These are phyloP conservation scores for Linepithema humile DNA, from an alignment of 1,140 invertebrate genomes.

Conservation along the genomic window DNA sequence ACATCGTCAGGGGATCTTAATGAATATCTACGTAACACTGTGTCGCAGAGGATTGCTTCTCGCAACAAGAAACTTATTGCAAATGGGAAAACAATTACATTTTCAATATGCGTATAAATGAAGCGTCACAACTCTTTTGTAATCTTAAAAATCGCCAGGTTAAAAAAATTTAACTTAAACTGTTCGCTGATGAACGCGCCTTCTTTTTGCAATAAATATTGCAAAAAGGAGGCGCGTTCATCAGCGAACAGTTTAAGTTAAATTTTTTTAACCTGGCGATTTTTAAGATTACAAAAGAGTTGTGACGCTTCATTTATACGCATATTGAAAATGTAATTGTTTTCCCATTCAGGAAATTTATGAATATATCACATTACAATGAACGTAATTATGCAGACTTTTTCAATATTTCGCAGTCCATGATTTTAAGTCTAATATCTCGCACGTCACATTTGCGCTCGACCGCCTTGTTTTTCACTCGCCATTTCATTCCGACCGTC, in stretches of 20 bases:
- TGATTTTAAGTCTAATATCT: not conserved
- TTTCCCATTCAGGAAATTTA: not conserved
- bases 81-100: not conserved
- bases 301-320: not conserved
- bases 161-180: not conserved
- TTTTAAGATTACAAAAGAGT: not conserved
- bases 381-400: not conserved
- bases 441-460: too few species aligned
- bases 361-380: not conserved
- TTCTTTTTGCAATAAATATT: too few species aligned
- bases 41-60: not conserved
- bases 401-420: not conserved
- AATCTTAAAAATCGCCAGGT: not conserved
- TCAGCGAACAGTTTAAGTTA: not conserved
- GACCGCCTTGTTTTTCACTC: not conserved
- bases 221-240: too few species aligned
- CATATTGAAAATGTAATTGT: too few species aligned
- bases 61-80: not conserved
- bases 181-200: not conserved
- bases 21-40: not conserved
- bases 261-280: not conserved
- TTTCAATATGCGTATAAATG: too few species aligned
- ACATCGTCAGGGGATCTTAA: not conserved
- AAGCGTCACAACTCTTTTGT: not conserved
- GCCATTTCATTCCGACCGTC: not conserved